Evolutionary conservation across 2,888 invertebrate species (phyloP).

Genomic region (Lycophotia porphyrea): DNA sequence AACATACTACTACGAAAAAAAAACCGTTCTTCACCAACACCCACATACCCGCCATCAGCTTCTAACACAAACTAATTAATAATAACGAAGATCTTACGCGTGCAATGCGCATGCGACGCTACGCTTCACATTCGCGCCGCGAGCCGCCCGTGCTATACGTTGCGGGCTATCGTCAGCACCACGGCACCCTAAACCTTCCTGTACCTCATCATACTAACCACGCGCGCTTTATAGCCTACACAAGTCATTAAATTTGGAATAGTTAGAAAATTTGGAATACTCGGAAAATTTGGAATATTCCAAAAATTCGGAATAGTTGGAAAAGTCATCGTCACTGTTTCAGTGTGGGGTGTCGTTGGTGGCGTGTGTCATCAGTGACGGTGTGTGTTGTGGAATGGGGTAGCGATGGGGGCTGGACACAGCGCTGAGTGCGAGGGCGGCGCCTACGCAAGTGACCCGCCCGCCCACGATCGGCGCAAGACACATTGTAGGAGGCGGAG

Average conservation of each 20-base stretch:
- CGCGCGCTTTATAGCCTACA: slow-evolving; percentile 43
- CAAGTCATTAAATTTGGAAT: slow-evolving; percentile 27
- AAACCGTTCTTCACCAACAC: slow-evolving; percentile 12
- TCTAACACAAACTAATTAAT: slow-evolving; percentile 80
- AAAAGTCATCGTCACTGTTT: slow-evolving; percentile 63
- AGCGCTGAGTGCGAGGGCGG: slow-evolving; percentile 88
- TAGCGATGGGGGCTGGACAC: slow-evolving; percentile 88
- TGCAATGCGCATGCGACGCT: slow-evolving; percentile 84
- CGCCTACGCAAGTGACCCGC: slow-evolving; percentile 88
- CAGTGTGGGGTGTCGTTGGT: slow-evolving; percentile 78
- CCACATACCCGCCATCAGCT: slow-evolving; percentile 68
- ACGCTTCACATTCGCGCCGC: slow-evolving; percentile 88
- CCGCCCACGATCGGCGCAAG: slow-evolving; percentile 84
- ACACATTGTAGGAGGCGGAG: slow-evolving; percentile 85
- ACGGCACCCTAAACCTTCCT: slow-evolving; percentile 76
- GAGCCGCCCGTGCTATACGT: slow-evolving; percentile 84
- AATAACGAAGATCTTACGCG: slow-evolving; percentile 81
- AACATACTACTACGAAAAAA: neutral
- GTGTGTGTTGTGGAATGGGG: slow-evolving; percentile 87
- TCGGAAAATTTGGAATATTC: slow-evolving; percentile 9
- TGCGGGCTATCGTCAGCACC: slow-evolving; percentile 73
- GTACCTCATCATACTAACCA: slow-evolving; percentile 33
- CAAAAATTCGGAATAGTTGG: slow-evolving; percentile 30
- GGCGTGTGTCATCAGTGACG: slow-evolving; percentile 84
- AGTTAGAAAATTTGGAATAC: slow-evolving; percentile 15